Evolutionary conservation across 2,888 invertebrate genomes (phyloP).

Genomic region (Mesopsocus fuscifrons): DNA sequence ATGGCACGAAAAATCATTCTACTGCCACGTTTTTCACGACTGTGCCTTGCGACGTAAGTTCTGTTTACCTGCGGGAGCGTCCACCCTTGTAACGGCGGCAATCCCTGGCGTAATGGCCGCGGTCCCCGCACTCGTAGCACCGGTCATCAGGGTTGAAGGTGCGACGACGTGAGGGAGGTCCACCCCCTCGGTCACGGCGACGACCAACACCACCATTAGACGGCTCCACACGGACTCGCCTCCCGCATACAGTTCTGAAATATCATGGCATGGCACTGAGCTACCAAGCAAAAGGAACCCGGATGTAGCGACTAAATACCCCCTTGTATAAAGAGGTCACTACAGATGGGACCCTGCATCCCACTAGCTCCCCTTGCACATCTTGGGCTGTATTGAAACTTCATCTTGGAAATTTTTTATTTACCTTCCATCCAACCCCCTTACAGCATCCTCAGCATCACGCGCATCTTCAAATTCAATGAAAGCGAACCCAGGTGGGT

Average conservation of each 20-base stretch:
- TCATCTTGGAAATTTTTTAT: conserved; percentile 14
- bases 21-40: no score
- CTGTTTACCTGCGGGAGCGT: conserved; percentile 23
- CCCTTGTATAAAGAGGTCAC: no score
- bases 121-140: conserved; percentile 86
- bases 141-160: conserved; percentile 80
- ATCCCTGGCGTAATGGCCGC: conserved; percentile 85
- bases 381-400: no score
- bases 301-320: no score
- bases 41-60: no score
- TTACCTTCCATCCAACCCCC: conserved; percentile 34
- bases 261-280: neutral
- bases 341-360: no score
- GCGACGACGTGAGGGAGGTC: conserved; percentile 29
- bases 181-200: conserved; percentile 15
- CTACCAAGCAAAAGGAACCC: no score
- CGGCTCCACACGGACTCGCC: conserved; percentile 77
- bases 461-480: conserved; percentile 84
- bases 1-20: no score
- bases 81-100: conserved; percentile 49
- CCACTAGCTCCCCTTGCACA: no score
- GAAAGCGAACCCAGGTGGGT: conserved; percentile 89
- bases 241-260: conserved; percentile 60
- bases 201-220: conserved; percentile 48
- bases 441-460: conserved; percentile 82